Percentiles rank a stretch among this genome's conserved stretches.
phyloP scores from a whole-genome alignment of 2,888 invertebrate species.

The Trypoxylon attenuatum region DNA sequence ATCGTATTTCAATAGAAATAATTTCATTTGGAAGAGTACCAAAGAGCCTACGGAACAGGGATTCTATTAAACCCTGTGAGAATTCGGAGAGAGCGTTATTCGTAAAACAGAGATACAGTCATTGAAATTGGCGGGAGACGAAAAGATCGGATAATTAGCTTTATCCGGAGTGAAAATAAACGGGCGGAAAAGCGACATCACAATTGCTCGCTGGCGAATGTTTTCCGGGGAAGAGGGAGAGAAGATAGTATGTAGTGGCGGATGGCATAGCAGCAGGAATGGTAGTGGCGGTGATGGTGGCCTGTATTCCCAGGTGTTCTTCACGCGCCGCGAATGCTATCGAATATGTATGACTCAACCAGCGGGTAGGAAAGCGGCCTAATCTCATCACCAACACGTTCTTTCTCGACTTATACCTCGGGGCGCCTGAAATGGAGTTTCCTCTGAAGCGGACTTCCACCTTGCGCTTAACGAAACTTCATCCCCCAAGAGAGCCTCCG shows the following conservation, averaged over 20 bases:
- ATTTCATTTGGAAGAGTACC: not conserved
- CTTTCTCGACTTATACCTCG: slow-evolving; percentile 31
- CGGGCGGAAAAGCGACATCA: slow-evolving; percentile 21
- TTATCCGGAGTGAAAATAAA: slow-evolving; percentile 24
- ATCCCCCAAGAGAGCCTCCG: slow-evolving; percentile 16
- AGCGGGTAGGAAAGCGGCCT: slow-evolving; percentile 42
- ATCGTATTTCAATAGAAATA: too few relatives aligned
- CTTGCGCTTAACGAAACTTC: slow-evolving; percentile 31
- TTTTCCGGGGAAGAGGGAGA: not conserved
- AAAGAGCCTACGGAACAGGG: not conserved
- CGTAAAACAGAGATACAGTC: too few relatives aligned
- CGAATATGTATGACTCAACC: slow-evolving; percentile 54
- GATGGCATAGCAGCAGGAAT: not conserved
- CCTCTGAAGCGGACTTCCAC: slow-evolving; percentile 13
- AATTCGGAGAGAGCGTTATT: not conserved
- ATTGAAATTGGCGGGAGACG: too few relatives aligned
- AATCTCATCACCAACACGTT: slow-evolving; percentile 51
- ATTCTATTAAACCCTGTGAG: slow-evolving; percentile 6
- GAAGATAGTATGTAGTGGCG: not conserved
- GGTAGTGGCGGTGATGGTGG: not conserved
- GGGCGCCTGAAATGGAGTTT: slow-evolving; percentile 37
- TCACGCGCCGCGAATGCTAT: slow-evolving; percentile 35
- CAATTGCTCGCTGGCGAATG: slow-evolving; percentile 35
- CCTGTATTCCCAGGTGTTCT: slow-evolving; percentile 46
- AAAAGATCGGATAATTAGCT: slow-evolving; percentile 30